A percentile compares a stretch with the other conserved stretches of the same genome.
Conservation (phyloP, 1,140 invertebrate genomes). For the Drosophila baimaii region DNA sequence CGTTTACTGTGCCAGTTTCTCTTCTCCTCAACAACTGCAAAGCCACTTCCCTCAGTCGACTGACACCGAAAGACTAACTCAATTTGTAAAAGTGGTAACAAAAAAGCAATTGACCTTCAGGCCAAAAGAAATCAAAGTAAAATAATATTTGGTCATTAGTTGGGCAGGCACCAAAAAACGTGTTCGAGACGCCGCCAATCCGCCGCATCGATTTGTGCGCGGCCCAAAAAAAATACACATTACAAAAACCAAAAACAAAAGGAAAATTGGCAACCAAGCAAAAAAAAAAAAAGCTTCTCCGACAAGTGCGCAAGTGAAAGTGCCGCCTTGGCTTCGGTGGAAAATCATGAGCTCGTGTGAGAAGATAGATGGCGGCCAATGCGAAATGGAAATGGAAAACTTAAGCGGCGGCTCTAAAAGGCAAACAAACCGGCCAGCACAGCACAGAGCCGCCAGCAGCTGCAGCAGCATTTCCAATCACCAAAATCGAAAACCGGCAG, state of each 20-base stretch:
- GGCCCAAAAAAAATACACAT: constrained; percentile 44
- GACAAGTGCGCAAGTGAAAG: constrained; percentile 77
- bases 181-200: constrained; percentile 42
- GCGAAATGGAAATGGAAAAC: constrained; percentile 79
- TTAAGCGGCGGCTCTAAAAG: constrained; percentile 68
- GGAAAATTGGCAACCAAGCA: constrained; percentile 31
- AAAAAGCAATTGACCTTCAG: constrained; percentile 75
- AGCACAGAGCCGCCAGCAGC: constrained; percentile 19
- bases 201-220: constrained; percentile 49
- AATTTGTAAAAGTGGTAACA: constrained; percentile 61
- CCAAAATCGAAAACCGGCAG: constrained; percentile 42
- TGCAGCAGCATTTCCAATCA: constrained; percentile 48
- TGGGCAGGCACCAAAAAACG: constrained; percentile 58
- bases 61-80: constrained; percentile 52
- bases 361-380: constrained; percentile 43
- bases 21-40: constrained; percentile 24
- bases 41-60: constrained; percentile 8
- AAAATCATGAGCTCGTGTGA: constrained; percentile 59
- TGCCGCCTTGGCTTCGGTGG: constrained; percentile 43
- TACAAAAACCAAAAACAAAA: constrained; percentile 30
- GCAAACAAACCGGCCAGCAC: constrained; percentile 49
- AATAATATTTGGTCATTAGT: constrained; percentile 77
- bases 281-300: constrained; percentile 37
- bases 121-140: constrained; percentile 70
- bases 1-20: constrained; percentile 33